Evolutionary conservation across 2,113 vertebrate species (phyloP).

Genomic region (Panthera uncia): DNA sequence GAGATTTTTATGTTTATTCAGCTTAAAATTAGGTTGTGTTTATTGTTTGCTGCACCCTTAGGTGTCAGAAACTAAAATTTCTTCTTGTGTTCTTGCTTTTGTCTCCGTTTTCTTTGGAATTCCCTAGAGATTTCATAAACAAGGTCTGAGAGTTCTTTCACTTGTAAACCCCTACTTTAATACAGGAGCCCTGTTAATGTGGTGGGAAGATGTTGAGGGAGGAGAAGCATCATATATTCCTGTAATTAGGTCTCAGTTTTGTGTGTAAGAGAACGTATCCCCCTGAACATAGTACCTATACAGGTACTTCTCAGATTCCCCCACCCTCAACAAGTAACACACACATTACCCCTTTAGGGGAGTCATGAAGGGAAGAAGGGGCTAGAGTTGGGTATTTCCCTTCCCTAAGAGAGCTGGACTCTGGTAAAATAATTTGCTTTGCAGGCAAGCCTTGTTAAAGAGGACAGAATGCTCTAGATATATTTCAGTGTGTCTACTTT

Average conservation of each 20-base stretch:
- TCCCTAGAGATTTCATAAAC: background rate
- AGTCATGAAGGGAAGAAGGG: background rate
- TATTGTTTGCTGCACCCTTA: background rate
- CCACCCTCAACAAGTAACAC: background rate
- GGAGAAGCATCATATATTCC: background rate
- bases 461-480: background rate
- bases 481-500: background rate
- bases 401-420: background rate
- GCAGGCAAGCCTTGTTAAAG: background rate
- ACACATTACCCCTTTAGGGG: background rate
- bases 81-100: background rate
- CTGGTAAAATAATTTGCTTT: background rate
- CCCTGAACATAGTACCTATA: background rate
- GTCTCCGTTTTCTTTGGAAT: background rate
- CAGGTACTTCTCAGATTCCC: background rate
- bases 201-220: background rate
- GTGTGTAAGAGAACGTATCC: background rate
- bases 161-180: background rate
- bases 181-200: background rate
- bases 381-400: background rate
- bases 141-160: background rate
- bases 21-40: background rate
- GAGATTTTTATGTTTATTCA: background rate
- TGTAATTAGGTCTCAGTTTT: background rate
- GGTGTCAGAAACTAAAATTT: background rate